Percentiles rank a stretch among this genome's conserved stretches.
phyloP scores from a whole-genome alignment of 2,888 invertebrate species.

The Cerastoderma edule region DNA sequence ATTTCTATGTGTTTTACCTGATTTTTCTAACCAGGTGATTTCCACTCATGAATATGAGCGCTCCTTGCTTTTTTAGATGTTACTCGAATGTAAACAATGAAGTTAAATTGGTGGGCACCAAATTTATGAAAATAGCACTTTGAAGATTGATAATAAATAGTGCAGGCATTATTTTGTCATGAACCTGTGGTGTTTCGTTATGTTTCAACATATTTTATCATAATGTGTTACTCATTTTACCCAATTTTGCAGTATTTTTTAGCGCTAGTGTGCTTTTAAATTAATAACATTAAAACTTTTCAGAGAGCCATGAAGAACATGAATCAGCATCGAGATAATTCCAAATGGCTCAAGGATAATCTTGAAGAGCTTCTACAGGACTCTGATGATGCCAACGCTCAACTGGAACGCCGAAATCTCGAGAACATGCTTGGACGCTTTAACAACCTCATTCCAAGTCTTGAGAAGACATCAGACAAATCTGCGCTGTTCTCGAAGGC shows the following conservation, averaged over 20 bases:
- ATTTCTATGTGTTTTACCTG: no score
- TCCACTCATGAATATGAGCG: no score
- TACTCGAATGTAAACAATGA: no score
- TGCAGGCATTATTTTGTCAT: not conserved
- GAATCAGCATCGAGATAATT: conserved; percentile 88
- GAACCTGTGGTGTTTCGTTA: no score
- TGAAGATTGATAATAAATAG: not conserved
- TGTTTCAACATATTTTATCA: no score
- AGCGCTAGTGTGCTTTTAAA: no score
- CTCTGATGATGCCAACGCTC: conserved; percentile 91
- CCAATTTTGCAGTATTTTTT: no score
- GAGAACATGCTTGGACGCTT: conserved; percentile 91
- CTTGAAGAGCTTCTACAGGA: conserved; percentile 94
- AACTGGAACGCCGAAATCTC: conserved; percentile 91
- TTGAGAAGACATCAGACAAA: conserved; percentile 96
- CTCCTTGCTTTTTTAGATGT: no score
- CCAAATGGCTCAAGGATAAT: conserved; percentile 97
- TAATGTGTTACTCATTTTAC: no score
- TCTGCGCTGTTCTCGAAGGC: conserved; percentile 96
- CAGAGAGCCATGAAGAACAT: conserved; percentile 77
- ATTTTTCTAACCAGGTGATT: no score
- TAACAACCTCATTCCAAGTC: conserved; percentile 90
- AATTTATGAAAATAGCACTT: not conserved
- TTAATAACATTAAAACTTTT: conserved; percentile 13
- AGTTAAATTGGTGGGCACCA: no score